phyloP scores from a whole-genome alignment of 1,140 invertebrate species.

The Euura lappo region DNA sequence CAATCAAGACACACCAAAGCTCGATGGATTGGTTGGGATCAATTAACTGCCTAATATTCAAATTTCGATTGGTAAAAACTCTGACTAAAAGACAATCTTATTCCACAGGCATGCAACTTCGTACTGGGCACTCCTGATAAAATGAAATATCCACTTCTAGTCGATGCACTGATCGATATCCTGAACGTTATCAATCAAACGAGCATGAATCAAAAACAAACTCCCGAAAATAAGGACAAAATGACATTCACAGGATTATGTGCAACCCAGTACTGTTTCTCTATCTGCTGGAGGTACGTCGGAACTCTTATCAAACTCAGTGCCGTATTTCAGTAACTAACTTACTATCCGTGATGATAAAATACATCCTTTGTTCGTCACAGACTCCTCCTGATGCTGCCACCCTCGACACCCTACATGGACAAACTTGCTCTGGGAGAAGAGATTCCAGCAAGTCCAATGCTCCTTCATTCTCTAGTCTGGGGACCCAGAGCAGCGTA shows the following conservation, averaged over 20 bases:
- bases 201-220: slow-evolving; percentile 56
- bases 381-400: slow-evolving; percentile 78
- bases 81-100: slow-evolving; percentile 13
- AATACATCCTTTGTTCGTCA: slow-evolving; percentile 50
- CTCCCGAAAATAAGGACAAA: slow-evolving; percentile 61
- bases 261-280: slow-evolving; percentile 91
- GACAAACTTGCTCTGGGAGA: slow-evolving; percentile 75
- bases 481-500: slow-evolving; percentile 74
- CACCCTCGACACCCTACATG: slow-evolving; percentile 87
- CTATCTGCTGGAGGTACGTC: slow-evolving; percentile 78
- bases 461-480: slow-evolving; percentile 74
- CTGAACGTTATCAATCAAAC: slow-evolving; percentile 72
- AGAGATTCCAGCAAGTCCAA: slow-evolving; percentile 62
- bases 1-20: slow-evolving; percentile 81
- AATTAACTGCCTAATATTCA: not conserved
- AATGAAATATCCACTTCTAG: slow-evolving; percentile 85
- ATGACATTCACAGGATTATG: slow-evolving; percentile 74
- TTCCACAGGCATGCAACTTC: slow-evolving; percentile 83
- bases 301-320: not conserved
- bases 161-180: slow-evolving; percentile 86
- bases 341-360: slow-evolving; percentile 16
- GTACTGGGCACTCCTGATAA: slow-evolving; percentile 89
- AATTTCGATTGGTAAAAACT: not conserved
- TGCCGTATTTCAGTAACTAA: not conserved
- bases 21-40: slow-evolving; percentile 80